These are phyloP conservation scores for Tychaedon coryphoeus DNA, from an alignment of 2,113 vertebrate genomes.

Conservation along the genomic window DNA sequence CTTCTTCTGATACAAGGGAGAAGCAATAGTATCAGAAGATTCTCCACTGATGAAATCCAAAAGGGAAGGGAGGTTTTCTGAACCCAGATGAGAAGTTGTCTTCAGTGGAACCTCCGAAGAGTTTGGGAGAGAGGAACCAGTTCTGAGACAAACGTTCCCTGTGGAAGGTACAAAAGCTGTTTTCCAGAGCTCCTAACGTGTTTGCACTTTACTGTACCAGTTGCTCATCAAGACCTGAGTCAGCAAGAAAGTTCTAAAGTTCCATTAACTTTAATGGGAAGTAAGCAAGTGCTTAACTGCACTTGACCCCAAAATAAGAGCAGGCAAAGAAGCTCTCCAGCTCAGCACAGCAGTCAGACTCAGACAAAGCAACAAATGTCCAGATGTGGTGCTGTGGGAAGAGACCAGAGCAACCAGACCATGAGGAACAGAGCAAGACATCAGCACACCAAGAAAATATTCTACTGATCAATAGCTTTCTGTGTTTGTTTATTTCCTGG, in stretches of 20 bases:
- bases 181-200: not conserved
- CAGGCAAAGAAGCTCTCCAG: constrained; percentile 4
- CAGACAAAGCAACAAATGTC: not conserved
- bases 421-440: not conserved
- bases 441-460: not conserved
- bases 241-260: constrained; percentile 4
- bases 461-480: not conserved
- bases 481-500: not conserved
- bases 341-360: not conserved
- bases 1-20: not conserved
- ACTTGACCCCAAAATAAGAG: constrained; percentile 19
- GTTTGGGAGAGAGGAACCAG: not conserved
- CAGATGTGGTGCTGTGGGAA: not conserved
- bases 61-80: not conserved
- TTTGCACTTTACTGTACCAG: not conserved
- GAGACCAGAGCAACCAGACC: not conserved
- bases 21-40: not conserved
- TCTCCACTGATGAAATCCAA: not conserved
- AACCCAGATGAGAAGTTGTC: not conserved
- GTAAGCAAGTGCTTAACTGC: not conserved
- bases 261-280: constrained; percentile 24
- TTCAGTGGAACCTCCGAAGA: not conserved
- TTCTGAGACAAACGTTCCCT: not conserved
- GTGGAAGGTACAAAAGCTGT: not conserved
- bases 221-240: constrained; percentile 3